A percentile compares a stretch with the other conserved stretches of the same genome.
These are phyloP conservation scores for Xerus rutilus DNA, from an alignment of 2,797 vertebrate species.

Conservation along the genomic window DNA sequence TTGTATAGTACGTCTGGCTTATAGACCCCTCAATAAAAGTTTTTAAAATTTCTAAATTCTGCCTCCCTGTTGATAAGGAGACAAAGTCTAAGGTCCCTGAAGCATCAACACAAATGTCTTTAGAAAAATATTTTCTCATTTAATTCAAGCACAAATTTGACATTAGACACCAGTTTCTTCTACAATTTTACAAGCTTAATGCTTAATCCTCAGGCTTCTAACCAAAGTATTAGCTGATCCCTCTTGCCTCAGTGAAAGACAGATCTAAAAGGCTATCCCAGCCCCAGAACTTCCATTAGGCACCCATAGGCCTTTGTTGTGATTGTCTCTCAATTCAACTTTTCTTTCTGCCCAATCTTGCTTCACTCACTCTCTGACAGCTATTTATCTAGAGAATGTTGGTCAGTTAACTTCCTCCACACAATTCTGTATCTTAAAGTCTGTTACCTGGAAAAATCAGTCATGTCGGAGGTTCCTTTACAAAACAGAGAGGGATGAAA, in stretches of 20 bases:
- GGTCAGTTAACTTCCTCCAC: background rate
- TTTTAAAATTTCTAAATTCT: constrained; percentile 24
- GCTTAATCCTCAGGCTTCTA: background rate
- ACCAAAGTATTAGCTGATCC: background rate
- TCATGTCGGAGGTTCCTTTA: background rate
- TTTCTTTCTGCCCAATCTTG: background rate
- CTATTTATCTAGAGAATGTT: background rate
- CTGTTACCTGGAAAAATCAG: background rate
- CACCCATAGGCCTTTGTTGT: background rate
- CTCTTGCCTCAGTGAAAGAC: background rate
- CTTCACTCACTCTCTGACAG: background rate
- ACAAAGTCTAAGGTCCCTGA: background rate
- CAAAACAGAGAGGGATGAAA: background rate
- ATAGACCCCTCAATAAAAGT: background rate
- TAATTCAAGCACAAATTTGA: background rate
- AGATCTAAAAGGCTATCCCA: background rate
- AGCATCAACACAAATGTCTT: constrained; percentile 4
- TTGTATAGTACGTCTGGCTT: background rate
- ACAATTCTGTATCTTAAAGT: background rate
- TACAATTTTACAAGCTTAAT: background rate
- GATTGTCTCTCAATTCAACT: background rate
- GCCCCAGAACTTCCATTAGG: background rate
- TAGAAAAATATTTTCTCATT: constrained; percentile 5
- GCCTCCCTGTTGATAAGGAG: background rate
- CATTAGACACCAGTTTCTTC: background rate